Evolutionary conservation across 1,140 invertebrate genomes (phyloP), one percentile per base, ranked within the genome.

Genomic region (Diorhabda carinulata): DNA sequence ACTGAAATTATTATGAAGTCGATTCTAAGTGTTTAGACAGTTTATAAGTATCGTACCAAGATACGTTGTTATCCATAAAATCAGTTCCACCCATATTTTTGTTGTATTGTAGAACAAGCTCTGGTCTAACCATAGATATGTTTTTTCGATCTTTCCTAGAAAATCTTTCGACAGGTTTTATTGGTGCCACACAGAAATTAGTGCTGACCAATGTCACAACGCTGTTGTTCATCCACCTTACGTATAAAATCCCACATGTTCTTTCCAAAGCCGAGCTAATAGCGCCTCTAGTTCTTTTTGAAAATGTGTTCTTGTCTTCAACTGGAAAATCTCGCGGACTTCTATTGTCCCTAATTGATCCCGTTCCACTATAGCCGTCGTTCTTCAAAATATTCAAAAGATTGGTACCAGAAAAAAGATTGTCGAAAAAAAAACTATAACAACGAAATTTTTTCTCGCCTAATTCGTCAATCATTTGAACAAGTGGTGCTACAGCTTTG

Each of bases 141-240:
- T 73, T 60, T 67, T 61, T 52, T 66, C 62, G 60, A 63, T 66
- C 57, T 64, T 61, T 61, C 63, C 43, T 66, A 65, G 69, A 70
- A 73, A 59, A 76, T n/a, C 73, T 63, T 60, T 77, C 73, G n/a
- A 77, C 67, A 4, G 58, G 64, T 70, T 45, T 57, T 25, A 60
- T 59, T 25, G 70, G 70, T 41, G 10, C 7, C 40, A 75, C 64
- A 43, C 62, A 66, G 56, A 72, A 71, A 60, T 63, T 73, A 56
- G 76, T 73, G 10, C 7, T 67, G 4, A 64, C 76, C 71, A 77
- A 70, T 3, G 74, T 76, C 57, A 72, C 74, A 40, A 74, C 64
- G 5, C 42, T 60, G 56, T 71, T 73, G 10, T 72, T 69, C n/a
- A 61, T 66, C 66, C 72, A 72, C 40, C 68, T 59, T n/a, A 72